Base-by-base conservation (phyloP, 2,888 invertebrate genomes). In the Perizoma flavofasciatum region DNA sequence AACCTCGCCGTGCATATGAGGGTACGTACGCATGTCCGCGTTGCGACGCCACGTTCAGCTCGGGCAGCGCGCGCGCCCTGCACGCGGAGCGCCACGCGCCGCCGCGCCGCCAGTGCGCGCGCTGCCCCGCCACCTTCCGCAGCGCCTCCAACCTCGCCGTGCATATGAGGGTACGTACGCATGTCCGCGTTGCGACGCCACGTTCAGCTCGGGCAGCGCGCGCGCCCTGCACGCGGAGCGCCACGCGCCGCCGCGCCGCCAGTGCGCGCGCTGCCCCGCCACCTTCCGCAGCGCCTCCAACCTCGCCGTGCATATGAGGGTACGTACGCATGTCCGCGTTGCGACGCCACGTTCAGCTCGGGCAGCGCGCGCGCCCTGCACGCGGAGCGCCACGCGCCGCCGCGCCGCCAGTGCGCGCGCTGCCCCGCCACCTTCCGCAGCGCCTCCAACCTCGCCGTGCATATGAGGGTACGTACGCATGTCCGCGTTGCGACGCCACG, bases 401-500 rank as follows among this genome's bases (percentile, higher is more conserved):
- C 49, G 11, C 8, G 22, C n/a, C 33, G 33, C 40, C n/a, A 32
- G 33, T 50, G 50, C 50, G 40, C 8, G 2, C 4, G 4, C 6
- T 41, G 49, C 49, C 32, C 9, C 6, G 7, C 5, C 37, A 6
- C 5, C 8, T 43, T 43, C 50, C 32, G 33, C 0, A 41, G 22
- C 34, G 41, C 40, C 4, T 33, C 50, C 40, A 50, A 50, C 50
- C 50, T 50, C 5, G 9, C 40, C 43, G 10, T 6, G 9, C 50
- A 50, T 10, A 41, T 34, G 34, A 7, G 22, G 22, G 22, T 22
- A 22, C 49, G 40, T 40, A 40, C 49, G 9, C 11, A 5, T 49
- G 49, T 32, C 22, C 49, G 5, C 9, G 8, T 0, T 49, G 49
- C 40, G 5, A 0, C 22, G 22, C 22, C 5, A 22, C 32, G 7